Base-by-base conservation (phyloP, 2,888 invertebrate species). In the Xiphydria camelus region DNA sequence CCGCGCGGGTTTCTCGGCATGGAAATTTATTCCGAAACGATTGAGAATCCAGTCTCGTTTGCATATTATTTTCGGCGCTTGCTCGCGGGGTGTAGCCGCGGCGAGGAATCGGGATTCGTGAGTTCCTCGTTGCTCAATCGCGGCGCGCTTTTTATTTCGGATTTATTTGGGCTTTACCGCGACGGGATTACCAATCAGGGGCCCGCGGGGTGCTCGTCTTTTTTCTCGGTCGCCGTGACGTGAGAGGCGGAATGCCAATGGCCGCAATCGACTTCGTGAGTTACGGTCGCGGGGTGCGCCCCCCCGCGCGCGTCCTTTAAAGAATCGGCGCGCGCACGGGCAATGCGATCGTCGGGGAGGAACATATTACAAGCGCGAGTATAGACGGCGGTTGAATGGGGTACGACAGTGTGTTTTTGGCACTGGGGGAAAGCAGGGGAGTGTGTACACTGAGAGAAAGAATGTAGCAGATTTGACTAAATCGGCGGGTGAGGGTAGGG, bases 201-300 rank as follows among this genome's bases (percentile, higher is more conserved):
- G 2, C 31, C 32, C 33, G 29, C 12, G 3, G n/a, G n/a, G n/a
- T n/a, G n/a, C n/a, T n/a, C n/a, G n/a, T n/a, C n/a, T n/a, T n/a
- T n/a, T n/a, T n/a, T n/a, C n/a, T n/a, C n/a, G n/a, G n/a, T n/a
- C n/a, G n/a, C n/a, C n/a, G n/a, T n/a, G n/a, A n/a, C n/a, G n/a
- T n/a, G n/a, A n/a, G n/a, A n/a, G n/a, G n/a, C 45, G 55, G 53
- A 61, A 62, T 62, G 52, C 51, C 55, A 54, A 62, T 59, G 53
- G 41, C 49, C 45, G 35, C 23, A 21, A 21, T 15, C 34, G 50
- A 52, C 49, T 54, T 54, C 47, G 39, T 56, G 62, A 63, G 47
- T 60, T 61, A 62, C 61, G 48, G 53, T 49, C 55, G 41, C 46
- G 50, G 47, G n/a, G n/a, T n/a, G n/a, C n/a, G n/a, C n/a, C n/a